Base-by-base conservation (phyloP, 2,797 vertebrate genomes). In the Tenualosa thibaudeaui region DNA sequence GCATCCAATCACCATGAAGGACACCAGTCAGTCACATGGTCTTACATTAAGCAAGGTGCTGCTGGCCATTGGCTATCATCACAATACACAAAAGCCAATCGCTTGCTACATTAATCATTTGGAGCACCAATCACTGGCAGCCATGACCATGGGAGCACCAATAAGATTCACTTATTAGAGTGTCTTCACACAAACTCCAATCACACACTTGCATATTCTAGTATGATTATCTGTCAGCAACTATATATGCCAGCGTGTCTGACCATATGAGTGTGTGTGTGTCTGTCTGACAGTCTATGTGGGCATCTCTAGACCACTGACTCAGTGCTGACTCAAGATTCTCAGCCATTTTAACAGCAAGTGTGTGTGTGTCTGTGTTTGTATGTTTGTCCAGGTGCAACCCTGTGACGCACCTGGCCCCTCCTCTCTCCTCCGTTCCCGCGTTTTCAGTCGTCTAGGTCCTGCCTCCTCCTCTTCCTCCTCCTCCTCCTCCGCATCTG, bases 371-470 rank as follows among this genome's bases (percentile, higher is more conserved):
- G 10, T 84, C n/a, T 68, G 40, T 65, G 53, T 86, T 43, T 82
- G 0, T 83, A 22, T 81, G 65, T 53, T 13, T 62, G 5, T 54
- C 4, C 62, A 87, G 86, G 84, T 87, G 86, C 54, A 46, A 75
- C 82, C 75, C 22, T 83, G 37, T 60, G 81, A 58, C 93, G 92
- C 90, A 92, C 93, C 92, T 96, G 93, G 95, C 96, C 95, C 95
- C 96, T 96, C 95, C 96, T 97, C 93, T 96, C 96, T 94, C 96
- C 96, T 71, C 96, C 96, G 88, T 95, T 96, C 89, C 96, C 95
- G 86, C 97, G 96, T 90, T 97, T 97, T 85, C 95, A 96, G 92
- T 95, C 95, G 0, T 94, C 96, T 93, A 96, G 96, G 78, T 94
- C 94, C 87, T 92, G 94, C 93, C 88, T 86, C 49, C 84, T 83